Evolutionary conservation across 2,113 vertebrate genomes (phyloP), one percentile per base, ranked within the genome.

Genomic region (Paedocypris sp.): DNA sequence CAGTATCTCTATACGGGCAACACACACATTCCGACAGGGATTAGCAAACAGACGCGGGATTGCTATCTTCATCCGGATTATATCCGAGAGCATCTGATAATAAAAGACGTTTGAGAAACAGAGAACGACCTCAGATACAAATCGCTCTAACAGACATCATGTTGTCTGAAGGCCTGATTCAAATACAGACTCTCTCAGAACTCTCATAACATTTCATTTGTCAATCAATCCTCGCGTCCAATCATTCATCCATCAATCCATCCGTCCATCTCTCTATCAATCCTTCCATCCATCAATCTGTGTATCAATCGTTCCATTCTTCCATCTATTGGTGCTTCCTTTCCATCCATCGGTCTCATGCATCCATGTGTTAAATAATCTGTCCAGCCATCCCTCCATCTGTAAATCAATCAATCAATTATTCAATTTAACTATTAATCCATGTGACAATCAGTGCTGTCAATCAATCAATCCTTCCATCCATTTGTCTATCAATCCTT

Each of bases 51-150:
- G 61, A 60, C 53, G 9, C 15, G 7, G 39, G 53, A 53, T 51
- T 45, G 4, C 33, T 58, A 46, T 69, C 31, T 64, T 45, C 2
- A 42, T 60, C 54, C 23, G 67, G 61, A 69, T 69, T 69, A 64
- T 35, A 58, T 60, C 22, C 15, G 35, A 35, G 18, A 26, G 15
- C 11, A 8, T 5, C 6, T 31, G 53, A 26, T 60, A 18, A 56
- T 39, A 36, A 3, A 32, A 43, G 60, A 43, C 23, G 45, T 18
- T 8, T 28, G 5, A 6, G 49, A 31, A 35, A 52, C 18, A 39
- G 23, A 36, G 19, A 23, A 20, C 19, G 28, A 45, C 15, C 35
- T 46, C 29, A 45, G 31, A 64, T 41, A 46, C 50, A 46, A n/a
- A 47, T 29, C 15, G 51, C 1, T 35, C 46, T 16, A 4, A 13